These are phyloP conservation scores for Drosophila siamana DNA, from an alignment of 2,888 invertebrate genomes.

Conservation along the genomic window DNA sequence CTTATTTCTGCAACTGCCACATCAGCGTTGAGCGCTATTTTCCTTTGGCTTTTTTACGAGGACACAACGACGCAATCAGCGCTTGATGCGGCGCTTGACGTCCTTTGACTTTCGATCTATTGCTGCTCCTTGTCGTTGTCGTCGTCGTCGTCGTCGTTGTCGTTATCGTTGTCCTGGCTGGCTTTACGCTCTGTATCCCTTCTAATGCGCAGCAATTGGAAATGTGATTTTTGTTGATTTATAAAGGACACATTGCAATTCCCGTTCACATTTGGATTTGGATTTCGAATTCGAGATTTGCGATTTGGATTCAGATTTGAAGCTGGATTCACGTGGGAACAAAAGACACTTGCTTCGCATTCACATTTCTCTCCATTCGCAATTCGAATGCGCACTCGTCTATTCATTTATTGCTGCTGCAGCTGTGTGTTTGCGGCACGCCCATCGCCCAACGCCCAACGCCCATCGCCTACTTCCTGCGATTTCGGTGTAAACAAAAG, in stretches of 20 bases:
- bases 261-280: slow-evolving; percentile 19
- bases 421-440: slow-evolving; percentile 32
- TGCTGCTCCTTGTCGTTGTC: slow-evolving; percentile 12
- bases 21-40: slow-evolving; percentile 35
- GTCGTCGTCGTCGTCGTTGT: background rate
- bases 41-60: slow-evolving; percentile 37
- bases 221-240: slow-evolving; percentile 75
- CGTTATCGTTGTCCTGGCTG: slow-evolving; percentile 3
- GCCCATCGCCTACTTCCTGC: slow-evolving; percentile 57
- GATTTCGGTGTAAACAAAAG: slow-evolving; percentile 44
- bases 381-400: slow-evolving; percentile 24
- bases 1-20: slow-evolving; percentile 39
- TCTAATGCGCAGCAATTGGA: slow-evolving; percentile 70
- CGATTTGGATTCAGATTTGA: background rate
- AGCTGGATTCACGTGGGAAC: slow-evolving; percentile 9
- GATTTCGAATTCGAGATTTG: slow-evolving; percentile 10
- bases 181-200: slow-evolving; percentile 51
- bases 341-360: slow-evolving; percentile 7
- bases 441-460: slow-evolving; percentile 26
- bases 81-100: slow-evolving; percentile 63
- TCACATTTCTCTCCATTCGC: slow-evolving; percentile 3
- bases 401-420: slow-evolving; percentile 34
- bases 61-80: slow-evolving; percentile 66
- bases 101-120: slow-evolving; percentile 69
- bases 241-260: slow-evolving; percentile 66